Evolutionary conservation across 1,140 invertebrate species (phyloP).

Genomic region (Drosophila santomea): DNA sequence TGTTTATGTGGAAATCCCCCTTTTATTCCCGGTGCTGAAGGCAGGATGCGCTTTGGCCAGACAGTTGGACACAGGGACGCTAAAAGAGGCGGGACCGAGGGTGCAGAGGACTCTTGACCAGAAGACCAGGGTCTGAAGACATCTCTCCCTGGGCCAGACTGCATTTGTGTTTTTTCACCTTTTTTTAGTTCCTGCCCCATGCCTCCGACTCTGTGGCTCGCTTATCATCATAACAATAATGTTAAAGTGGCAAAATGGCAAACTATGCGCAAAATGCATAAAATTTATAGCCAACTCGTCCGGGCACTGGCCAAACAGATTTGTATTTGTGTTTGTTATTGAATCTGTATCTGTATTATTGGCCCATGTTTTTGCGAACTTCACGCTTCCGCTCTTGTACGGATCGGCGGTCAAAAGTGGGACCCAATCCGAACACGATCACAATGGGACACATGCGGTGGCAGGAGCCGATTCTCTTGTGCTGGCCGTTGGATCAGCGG

Average conservation of each 20-base stretch:
- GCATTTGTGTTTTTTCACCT: background rate
- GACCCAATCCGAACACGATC: slow-evolving; percentile 11
- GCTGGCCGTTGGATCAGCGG: slow-evolving; percentile 1
- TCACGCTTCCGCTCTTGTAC: slow-evolving; percentile 46
- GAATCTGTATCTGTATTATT: slow-evolving; percentile 60
- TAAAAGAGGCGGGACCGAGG: slow-evolving; percentile 7
- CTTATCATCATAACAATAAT: slow-evolving; percentile 84
- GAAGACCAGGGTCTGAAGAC: slow-evolving; percentile 25
- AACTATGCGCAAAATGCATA: slow-evolving; percentile 76
- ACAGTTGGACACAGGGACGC: slow-evolving; percentile 50
- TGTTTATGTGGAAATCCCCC: no score
- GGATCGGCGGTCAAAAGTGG: slow-evolving; percentile 27
- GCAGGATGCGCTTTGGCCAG: slow-evolving; percentile 60
- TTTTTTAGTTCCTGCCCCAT: slow-evolving; percentile 28
- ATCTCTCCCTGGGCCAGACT: slow-evolving; percentile 16
- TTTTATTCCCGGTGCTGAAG: slow-evolving; percentile 19
- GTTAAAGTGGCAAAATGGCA: slow-evolving; percentile 84
- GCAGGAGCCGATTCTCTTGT: slow-evolving; percentile 1
- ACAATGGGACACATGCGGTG: slow-evolving; percentile 34
- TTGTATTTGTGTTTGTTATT: slow-evolving; percentile 41
- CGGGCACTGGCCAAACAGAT: slow-evolving; percentile 46
- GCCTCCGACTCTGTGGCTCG: slow-evolving; percentile 61
- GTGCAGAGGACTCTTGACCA: slow-evolving; percentile 9
- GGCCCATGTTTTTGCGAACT: slow-evolving; percentile 26
- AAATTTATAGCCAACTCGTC: slow-evolving; percentile 72